Evolutionary conservation across 2,797 vertebrate genomes (phyloP), one percentile per base, ranked within the genome.

Genomic region (Netta rufina): DNA sequence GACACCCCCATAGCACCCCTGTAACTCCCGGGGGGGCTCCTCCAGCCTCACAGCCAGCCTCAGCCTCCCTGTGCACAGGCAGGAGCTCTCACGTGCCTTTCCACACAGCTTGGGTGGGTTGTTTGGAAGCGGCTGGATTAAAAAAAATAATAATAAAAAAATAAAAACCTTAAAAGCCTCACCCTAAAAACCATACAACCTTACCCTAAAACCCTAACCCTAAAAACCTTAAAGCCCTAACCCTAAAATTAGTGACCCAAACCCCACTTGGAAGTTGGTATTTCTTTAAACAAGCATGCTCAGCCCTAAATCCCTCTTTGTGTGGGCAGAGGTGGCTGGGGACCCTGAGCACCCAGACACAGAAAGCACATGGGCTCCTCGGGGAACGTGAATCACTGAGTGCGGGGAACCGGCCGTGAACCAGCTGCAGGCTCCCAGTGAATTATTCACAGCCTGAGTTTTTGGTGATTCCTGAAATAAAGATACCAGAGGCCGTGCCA

Each of bases 321-420:
- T 13, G 0, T 49, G 83, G 78, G 36, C 36, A 36, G 36, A 36
- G 36, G 36, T 72, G 89, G 33, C 38, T 56, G 3, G 1, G 43
- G 77, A 71, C 38, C 43, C 0, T 12, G 51, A 51, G 5, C 10
- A 38, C 66, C 75, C 17, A 0, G 69, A 92, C 58, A 41, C 90
- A 92, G 64, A 77, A 94, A 93, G 28, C 49, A n/a, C 94, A 93
- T 91, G 92, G 92, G 82, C 78, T 81, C 79, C 87, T 64, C 41
- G 47, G 11, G 87, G 89, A 91, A 83, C 79, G 90, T 96, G 92
- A 97, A 96, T 97, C 96, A 95, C 95, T 97, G 91, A 96, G 92
- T 45, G 9, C 15, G 61, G 92, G 77, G 93, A 94, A 92, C 92
- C 65, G 84, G 87, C 56, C 72, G 90, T 17, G 45, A 78, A 84